Evolutionary conservation across 2,113 vertebrate genomes (phyloP), one percentile per base, ranked within the genome.

Genomic region (Plecturocebus donacophilus): DNA sequence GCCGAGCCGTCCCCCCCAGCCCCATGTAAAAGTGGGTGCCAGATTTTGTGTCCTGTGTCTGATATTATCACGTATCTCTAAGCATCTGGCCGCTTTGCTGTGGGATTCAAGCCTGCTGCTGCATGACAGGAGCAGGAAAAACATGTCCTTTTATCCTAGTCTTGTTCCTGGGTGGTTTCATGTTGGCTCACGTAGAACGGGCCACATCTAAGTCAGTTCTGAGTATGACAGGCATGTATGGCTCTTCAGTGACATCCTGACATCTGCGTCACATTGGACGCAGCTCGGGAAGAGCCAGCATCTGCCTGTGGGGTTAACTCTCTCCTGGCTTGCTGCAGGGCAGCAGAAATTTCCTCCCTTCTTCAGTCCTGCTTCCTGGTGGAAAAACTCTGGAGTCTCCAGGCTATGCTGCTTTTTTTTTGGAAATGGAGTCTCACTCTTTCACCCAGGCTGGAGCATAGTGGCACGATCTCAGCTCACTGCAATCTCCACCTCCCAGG

Each of bases 71-170:
- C 61, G 40, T 2, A 0, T 42, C 38, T n/a, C 13, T 35, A 21
- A 12, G 30, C 9, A 2, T 30, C 54, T 49, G 83, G 3, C 25
- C 56, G 6, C 70, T 49, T 32, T n/a, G 70, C 54, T 40, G 3
- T 7, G 30, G 61, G 45, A 38, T 4, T 61, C 21, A 0, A 40
- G 49, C 85, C 27, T 10, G 1, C 35, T 47, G 13, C 47, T n/a
- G 13, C 2, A 3, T 16, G 38, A 30, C 0, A 11, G 3, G 10
- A 71, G 38, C 21, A 5, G 23, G 0, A 10, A 0, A 0, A 20
- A 17, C 47, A 0, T 0, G 17, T 40, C 71, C 32, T 54, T 56
- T 5, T n/a, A 61, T 64, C 47, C 2, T 16, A 11, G 20, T 23
- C 56, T 27, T 12, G 21, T 75, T 88, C 27, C 49, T 52, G 58